These are phyloP conservation scores for Mormoops blainvillei DNA, from an alignment of 2,113 vertebrate genomes.

Conservation along the genomic window DNA sequence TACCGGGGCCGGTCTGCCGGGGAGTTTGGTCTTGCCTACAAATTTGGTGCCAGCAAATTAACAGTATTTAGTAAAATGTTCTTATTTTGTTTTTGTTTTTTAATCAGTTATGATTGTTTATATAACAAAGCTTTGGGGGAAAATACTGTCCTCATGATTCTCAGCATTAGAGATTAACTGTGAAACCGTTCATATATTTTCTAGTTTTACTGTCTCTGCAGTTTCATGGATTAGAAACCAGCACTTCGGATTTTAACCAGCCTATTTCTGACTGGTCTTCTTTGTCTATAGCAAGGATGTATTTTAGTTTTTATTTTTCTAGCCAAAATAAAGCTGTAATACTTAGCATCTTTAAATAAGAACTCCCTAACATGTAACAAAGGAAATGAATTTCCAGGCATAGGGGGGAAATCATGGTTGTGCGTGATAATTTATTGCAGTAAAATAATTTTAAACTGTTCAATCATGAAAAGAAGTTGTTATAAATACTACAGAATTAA, in stretches of 20 bases:
- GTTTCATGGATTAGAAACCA: background rate
- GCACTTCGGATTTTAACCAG: background rate
- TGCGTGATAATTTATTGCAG: background rate
- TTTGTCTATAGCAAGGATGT: background rate
- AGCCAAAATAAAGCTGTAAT: background rate
- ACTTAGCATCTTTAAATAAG: background rate
- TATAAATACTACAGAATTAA: conserved; percentile 24
- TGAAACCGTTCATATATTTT: background rate
- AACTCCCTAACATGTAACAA: background rate
- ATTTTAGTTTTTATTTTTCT: conserved; percentile 37
- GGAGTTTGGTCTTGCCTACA: background rate
- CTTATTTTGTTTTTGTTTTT: background rate
- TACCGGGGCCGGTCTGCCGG: background rate
- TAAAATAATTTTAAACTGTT: background rate
- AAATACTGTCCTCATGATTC: background rate
- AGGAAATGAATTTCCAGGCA: background rate
- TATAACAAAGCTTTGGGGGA: background rate
- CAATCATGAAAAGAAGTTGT: background rate
- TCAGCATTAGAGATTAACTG: background rate
- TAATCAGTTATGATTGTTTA: background rate
- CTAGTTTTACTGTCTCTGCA: background rate
- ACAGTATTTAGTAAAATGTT: background rate
- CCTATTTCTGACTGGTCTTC: background rate
- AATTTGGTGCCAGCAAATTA: background rate
- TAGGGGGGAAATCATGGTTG: background rate